phyloP scores from a whole-genome alignment of 2,888 invertebrate species.

The Mamestra brassicae region DNA sequence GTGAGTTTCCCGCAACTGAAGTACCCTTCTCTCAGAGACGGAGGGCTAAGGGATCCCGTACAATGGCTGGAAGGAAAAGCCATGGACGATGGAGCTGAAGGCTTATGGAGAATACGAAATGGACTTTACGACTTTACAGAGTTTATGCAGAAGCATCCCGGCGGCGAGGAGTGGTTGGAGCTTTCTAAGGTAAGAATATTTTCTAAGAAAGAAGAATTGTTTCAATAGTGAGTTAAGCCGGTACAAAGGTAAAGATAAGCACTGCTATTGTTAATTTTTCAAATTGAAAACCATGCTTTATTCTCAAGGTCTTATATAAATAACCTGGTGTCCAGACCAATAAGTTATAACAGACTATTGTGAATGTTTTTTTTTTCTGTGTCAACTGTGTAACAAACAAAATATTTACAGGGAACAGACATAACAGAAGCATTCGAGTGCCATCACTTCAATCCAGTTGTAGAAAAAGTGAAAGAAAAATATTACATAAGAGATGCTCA shows the following conservation, averaged over 20 bases:
- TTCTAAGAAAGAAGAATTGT: not conserved
- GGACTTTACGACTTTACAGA: slow-evolving; percentile 95
- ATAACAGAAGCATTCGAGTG: slow-evolving; percentile 92
- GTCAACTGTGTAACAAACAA: not conserved
- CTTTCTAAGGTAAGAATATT: slow-evolving; percentile 91
- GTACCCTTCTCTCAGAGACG: slow-evolving; percentile 88
- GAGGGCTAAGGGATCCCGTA: slow-evolving; percentile 82
- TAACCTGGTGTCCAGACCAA: too few relatives aligned
- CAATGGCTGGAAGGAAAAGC: slow-evolving; percentile 93
- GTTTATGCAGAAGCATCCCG: slow-evolving; percentile 96
- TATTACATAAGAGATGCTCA: slow-evolving; percentile 92
- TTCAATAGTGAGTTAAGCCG: not conserved
- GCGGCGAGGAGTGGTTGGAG: slow-evolving; percentile 94
- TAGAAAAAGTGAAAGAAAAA: slow-evolving; percentile 91
- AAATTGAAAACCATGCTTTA: not conserved
- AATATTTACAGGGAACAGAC: slow-evolving; percentile 89
- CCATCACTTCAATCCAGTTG: slow-evolving; percentile 89
- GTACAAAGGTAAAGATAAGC: too few relatives aligned
- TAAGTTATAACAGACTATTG: not conserved
- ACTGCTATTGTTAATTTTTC: not conserved
- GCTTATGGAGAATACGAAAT: slow-evolving; percentile 94
- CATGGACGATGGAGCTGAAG: slow-evolving; percentile 93
- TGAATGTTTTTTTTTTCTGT: not conserved
- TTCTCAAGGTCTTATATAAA: too few relatives aligned
- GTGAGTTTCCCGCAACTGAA: slow-evolving; percentile 90